Evolutionary conservation across 2,113 vertebrate genomes (phyloP).

Genomic region (Pseudolaguvia tuberculata): DNA sequence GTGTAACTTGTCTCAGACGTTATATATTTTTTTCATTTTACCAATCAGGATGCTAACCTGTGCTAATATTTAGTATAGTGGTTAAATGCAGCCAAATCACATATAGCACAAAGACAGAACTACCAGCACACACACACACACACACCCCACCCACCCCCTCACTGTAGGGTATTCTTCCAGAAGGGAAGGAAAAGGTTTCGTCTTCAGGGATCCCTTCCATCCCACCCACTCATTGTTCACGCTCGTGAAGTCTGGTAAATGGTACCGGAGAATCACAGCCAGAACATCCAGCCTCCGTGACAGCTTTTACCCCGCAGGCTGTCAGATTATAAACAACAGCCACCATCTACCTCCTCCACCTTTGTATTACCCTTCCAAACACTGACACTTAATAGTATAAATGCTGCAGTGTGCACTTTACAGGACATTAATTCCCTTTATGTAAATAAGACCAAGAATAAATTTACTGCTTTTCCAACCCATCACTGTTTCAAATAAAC

Average conservation of each 20-base stretch:
- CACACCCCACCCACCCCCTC: too few relatives aligned
- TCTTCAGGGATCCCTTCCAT: neutral
- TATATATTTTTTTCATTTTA: neutral
- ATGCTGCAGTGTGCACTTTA: conserved; percentile 3
- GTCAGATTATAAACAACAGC: conserved; percentile 20
- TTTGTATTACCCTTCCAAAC: neutral
- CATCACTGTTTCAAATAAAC: neutral
- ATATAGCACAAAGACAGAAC: conserved; percentile 1
- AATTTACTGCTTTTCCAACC: neutral
- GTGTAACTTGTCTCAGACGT: too few relatives aligned
- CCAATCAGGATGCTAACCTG: neutral
- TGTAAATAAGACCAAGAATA: neutral
- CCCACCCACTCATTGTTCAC: conserved; percentile 11
- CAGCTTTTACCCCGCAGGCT: conserved; percentile 22
- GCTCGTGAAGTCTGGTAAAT: conserved; percentile 13
- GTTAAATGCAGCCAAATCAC: neutral
- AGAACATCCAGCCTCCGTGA: conserved; percentile 6
- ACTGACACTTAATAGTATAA: conserved; percentile 5
- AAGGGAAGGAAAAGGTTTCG: neutral
- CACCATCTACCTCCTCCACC: conserved; percentile 21
- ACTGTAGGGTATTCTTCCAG: neutral
- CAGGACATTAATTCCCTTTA: neutral
- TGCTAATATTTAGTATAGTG: neutral
- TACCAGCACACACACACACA: too few relatives aligned
- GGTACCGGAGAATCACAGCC: neutral